Evolutionary conservation across 2,888 invertebrate species (phyloP), one percentile per base, ranked within the genome.

Genomic region (Mylabris sibirica): DNA sequence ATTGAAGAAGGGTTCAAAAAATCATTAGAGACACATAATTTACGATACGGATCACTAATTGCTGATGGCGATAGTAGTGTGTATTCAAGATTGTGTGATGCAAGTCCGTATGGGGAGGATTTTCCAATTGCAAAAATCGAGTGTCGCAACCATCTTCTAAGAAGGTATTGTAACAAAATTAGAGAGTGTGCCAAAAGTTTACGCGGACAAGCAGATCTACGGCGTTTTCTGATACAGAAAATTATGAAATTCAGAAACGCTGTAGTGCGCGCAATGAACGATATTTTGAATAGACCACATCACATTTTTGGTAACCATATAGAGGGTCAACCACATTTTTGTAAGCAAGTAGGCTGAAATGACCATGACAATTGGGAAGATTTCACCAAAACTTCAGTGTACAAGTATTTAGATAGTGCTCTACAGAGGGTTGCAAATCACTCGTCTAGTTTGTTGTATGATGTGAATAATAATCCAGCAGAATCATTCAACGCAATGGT

Each of bases 401-500:
- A 69, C 26, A 30, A n/a, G 8, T 8, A 57, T 38, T 53, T 17
- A 6, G 57, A 63, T 26, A 49, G 26, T 17, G 20, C 17, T 53
- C 1, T 63, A 12, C 14, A 44, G 26, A 60, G 71, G 57, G 14
- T 71, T 14, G 35, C 69, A 30, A 34, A 68, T 65, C 63, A 73
- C 34, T 65, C 75, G 9, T 64, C 73, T 24, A 75, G 59, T 62
- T 66, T 79, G 17, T 65, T 79, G 2, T 68, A 75, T 64, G 70
- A 80, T 66, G 74, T 77, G 11, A 72, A 76, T 61, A 82, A 74
- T 44, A 80, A 81, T 68, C 60, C 64, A 9, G 79, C 80, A 2
- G 81, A 82, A 73, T 61, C 68, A n/a, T 82, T 76, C 62, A 81
- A 81, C 66, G 74, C 74, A n/a, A 71, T 79, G 6, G 75, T 81